Evolutionary conservation across 2,113 vertebrate species (phyloP).

Genomic region (Callionymus lyra): DNA sequence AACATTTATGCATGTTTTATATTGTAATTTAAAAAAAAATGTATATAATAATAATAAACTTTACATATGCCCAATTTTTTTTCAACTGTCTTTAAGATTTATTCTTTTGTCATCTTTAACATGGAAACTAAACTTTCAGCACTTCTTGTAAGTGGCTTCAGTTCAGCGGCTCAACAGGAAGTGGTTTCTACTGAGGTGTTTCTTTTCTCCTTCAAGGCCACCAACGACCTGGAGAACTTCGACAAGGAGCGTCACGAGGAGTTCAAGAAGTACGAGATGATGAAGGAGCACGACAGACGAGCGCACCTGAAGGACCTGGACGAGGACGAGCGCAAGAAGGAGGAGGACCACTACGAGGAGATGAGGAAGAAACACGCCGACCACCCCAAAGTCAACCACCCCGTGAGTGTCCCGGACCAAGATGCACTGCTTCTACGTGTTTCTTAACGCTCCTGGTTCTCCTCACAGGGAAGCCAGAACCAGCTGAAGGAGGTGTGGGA

Average conservation of each 20-base stretch:
- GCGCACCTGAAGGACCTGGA: conserved; percentile 87
- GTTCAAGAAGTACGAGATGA: conserved; percentile 95
- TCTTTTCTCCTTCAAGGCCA: conserved; percentile 66
- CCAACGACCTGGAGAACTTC: conserved; percentile 87
- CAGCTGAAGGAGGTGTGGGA: conserved; percentile 98
- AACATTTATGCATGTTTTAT: no score
- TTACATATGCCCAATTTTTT: no score
- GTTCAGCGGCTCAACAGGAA: no score
- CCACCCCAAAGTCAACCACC: conserved; percentile 95
- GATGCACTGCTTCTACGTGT: no score
- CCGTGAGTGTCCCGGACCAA: no score
- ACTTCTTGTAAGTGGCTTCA: no score
- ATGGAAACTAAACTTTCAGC: no score
- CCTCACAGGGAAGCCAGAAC: conserved; percentile 87
- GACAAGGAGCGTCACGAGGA: conserved; percentile 93
- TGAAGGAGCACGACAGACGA: conserved; percentile 89
- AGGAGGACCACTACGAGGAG: conserved; percentile 87
- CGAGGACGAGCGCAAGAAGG: conserved; percentile 79
- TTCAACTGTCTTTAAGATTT: no score
- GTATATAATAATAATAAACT: no score
- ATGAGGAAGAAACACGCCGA: conserved; percentile 92
- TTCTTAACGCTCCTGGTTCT: not conserved
- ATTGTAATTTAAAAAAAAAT: no score
- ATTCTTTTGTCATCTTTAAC: no score
- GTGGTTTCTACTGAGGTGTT: no score